Evolutionary conservation across 2,113 vertebrate species (phyloP), one percentile per base, ranked within the genome.

Genomic region (Mandrillus leucophaeus): DNA sequence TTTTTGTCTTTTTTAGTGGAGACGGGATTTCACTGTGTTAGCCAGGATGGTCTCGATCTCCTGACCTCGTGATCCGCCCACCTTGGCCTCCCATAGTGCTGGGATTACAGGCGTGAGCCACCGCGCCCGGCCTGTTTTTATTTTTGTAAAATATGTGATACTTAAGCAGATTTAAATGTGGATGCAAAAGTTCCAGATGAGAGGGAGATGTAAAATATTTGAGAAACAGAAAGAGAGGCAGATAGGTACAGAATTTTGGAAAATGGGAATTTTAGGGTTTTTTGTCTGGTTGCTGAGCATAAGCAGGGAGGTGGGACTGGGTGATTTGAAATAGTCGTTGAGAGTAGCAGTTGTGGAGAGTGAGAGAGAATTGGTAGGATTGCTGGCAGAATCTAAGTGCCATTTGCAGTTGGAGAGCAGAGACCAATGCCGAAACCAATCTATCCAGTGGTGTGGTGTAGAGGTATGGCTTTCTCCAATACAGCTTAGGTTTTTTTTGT

Each of bases 171-270:
- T 78, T 92, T 90, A 91, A 92, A 50, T 83, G 11, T 91, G 52
- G 43, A 13, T 72, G 6, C 61, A 32, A 61, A 90, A 66, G 50
- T 91, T 93, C 17, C 20, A 82, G 20, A 79, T 68, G n/a, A 93
- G 73, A 95, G 70, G 27, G 20, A 79, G n/a, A 72, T 93, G 66
- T 68, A 93, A 93, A 93, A n/a, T 96, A 88, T 86, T 96, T 73
- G 35, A 91, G 72, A 96, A 35, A 75, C 57, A 2, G 30, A 82
- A 45, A 66, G 57, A 90, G 30, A 76, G 80, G 20, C 64, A 83
- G 45, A 12, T 43, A 50, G 50, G 18, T 83, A 23, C 89, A 79
- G 86, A 95, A 2, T 96, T 97, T 93, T 86, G 32, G 52, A 80
- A 97, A 93, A 88, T 52, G 27, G 38, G 50, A 90, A 83, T 96